Evolutionary conservation across 2,888 invertebrate species (phyloP).

Genomic region (Ashinkailepas kermadecensis): DNA sequence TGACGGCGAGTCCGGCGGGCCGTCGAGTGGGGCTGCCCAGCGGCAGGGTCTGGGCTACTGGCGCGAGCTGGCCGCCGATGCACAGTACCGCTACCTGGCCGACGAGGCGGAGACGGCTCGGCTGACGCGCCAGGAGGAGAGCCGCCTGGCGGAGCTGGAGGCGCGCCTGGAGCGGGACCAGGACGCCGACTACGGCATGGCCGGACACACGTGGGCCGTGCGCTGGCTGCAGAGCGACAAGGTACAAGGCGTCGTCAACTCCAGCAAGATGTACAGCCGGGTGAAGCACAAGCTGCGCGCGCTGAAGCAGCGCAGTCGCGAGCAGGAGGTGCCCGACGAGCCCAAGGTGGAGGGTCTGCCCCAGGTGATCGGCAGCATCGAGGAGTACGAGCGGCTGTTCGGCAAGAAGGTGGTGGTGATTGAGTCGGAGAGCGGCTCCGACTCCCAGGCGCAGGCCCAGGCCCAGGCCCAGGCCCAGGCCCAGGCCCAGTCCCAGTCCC

Average conservation of each 20-base stretch:
- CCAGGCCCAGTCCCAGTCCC: background rate
- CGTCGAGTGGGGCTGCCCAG: background rate
- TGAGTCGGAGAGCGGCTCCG: slow-evolving; percentile 24
- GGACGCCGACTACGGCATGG: slow-evolving; percentile 23
- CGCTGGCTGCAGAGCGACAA: slow-evolving; percentile 37
- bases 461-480: background rate
- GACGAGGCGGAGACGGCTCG: slow-evolving; percentile 17
- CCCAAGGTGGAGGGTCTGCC: slow-evolving; percentile 25
- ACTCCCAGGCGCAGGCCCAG: slow-evolving; percentile 25
- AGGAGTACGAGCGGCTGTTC: slow-evolving; percentile 37
- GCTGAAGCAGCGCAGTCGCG: slow-evolving; percentile 29
- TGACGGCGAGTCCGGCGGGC: too few relatives aligned
- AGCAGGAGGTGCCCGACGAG: slow-evolving; percentile 28
- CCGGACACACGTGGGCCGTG: slow-evolving; percentile 37
- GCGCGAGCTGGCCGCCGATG: slow-evolving; percentile 1
- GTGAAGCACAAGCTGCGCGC: slow-evolving; percentile 35
- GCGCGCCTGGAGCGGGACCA: background rate
- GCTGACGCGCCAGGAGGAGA: slow-evolving; percentile 8
- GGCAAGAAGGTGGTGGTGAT: slow-evolving; percentile 33
- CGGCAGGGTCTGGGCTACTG: slow-evolving; percentile 1
- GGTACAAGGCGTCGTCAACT: slow-evolving; percentile 37
- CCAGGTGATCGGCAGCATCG: slow-evolving; percentile 38
- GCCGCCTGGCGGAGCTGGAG: background rate
- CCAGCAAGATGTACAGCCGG: slow-evolving; percentile 37
- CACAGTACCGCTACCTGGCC: background rate